These are phyloP conservation scores for Galbula dea DNA, from an alignment of 2,113 vertebrate genomes.

Conservation along the genomic window DNA sequence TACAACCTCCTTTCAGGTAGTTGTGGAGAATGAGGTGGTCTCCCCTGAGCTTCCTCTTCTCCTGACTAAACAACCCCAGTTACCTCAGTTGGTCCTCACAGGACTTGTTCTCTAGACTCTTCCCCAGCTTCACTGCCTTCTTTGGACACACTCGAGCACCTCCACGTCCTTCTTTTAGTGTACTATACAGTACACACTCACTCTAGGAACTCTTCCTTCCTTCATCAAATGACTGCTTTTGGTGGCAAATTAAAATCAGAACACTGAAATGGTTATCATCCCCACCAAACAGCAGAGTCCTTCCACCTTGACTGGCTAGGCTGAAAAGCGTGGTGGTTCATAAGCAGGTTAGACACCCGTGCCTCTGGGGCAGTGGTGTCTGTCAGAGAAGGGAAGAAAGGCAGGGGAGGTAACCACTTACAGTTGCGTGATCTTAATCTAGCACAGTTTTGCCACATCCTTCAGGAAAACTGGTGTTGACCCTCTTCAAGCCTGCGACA, in stretches of 20 bases:
- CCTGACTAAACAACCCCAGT: too few relatives aligned
- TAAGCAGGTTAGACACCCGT: background rate
- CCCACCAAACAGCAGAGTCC: background rate
- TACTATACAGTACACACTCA: background rate
- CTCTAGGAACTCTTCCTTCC: background rate
- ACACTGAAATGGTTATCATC: background rate
- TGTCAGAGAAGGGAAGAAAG: background rate
- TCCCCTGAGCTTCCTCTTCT: too few relatives aligned
- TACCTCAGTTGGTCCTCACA: too few relatives aligned
- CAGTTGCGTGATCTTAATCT: background rate
- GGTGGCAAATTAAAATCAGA: background rate
- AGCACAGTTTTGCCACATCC: background rate
- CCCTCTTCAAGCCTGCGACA: background rate
- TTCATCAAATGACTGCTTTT: background rate
- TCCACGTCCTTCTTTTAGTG: too few relatives aligned
- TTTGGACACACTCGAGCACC: too few relatives aligned
- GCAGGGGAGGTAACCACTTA: background rate
- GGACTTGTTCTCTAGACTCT: too few relatives aligned
- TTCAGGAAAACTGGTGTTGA: background rate
- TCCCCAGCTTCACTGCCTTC: too few relatives aligned
- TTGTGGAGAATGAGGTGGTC: too few relatives aligned
- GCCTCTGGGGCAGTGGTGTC: background rate
- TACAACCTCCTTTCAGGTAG: too few relatives aligned
- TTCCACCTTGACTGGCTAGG: background rate
- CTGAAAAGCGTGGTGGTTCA: background rate